These are phyloP conservation scores for Hestina assimilis DNA, from an alignment of 1,140 invertebrate genomes.

Conservation along the genomic window DNA sequence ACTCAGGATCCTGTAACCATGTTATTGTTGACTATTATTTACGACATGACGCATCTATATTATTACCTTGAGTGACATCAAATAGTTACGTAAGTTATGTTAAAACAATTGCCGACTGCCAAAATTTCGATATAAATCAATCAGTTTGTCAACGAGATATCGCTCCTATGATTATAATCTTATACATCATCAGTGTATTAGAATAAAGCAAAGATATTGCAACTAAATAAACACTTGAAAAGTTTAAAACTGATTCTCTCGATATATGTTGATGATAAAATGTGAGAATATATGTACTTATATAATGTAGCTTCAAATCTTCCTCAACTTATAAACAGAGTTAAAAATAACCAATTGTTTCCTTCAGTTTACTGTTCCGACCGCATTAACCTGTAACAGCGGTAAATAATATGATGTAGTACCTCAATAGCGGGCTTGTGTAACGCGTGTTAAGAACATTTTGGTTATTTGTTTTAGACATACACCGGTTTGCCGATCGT, in stretches of 20 bases:
- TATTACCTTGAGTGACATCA: slow-evolving; percentile 51
- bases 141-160: slow-evolving; percentile 51
- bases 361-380: slow-evolving; percentile 55
- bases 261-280: neutral
- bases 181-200: slow-evolving; percentile 40
- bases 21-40: neutral
- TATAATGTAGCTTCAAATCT: slow-evolving; percentile 17
- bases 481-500: slow-evolving; percentile 44
- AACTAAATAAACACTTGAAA: neutral
- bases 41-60: slow-evolving; percentile 42
- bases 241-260: neutral
- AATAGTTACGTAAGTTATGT: slow-evolving; percentile 48
- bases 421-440: slow-evolving; percentile 60
- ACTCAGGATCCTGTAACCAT: slow-evolving; percentile 3
- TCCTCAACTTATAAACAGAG: slow-evolving; percentile 30
- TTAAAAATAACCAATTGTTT: slow-evolving; percentile 66
- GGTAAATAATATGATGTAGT: slow-evolving; percentile 75
- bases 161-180: slow-evolving; percentile 31
- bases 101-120: slow-evolving; percentile 51
- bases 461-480: slow-evolving; percentile 69
- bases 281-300: slow-evolving; percentile 5
- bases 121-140: slow-evolving; percentile 58
- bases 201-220: slow-evolving; percentile 19
- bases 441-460: slow-evolving; percentile 60
- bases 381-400: slow-evolving; percentile 65